Evolutionary conservation across 2,888 invertebrate species (phyloP).

Genomic region (Fragum whitleyi): DNA sequence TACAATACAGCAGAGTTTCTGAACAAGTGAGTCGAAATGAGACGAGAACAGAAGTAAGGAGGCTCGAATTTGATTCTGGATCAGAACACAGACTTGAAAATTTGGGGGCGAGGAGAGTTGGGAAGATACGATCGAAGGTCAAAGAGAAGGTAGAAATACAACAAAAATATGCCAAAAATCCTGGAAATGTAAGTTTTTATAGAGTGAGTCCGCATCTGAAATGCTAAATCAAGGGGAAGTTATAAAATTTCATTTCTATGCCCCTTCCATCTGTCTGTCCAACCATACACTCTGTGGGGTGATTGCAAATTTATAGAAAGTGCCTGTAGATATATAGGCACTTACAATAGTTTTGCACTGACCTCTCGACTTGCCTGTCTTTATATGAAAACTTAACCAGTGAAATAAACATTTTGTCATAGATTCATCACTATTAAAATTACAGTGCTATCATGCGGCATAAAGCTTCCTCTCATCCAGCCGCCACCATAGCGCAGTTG

Average conservation of each 20-base stretch:
- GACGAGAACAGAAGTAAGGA: conserved; percentile 45
- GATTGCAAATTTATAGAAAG: no score
- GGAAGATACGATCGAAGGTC: conserved; percentile 55
- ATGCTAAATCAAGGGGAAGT: background rate
- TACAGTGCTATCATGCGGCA: no score
- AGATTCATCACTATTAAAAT: no score
- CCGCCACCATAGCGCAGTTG: no score
- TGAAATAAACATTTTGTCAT: no score
- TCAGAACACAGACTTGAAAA: conserved; percentile 40
- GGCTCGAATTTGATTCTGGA: conserved; percentile 44
- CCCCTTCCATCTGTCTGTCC: background rate
- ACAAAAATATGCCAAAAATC: conserved; percentile 54
- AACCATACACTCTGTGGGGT: no score
- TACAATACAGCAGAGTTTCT: background rate
- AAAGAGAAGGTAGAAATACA: conserved; percentile 51
- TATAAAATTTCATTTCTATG: background rate
- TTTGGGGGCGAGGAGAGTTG: conserved; percentile 41
- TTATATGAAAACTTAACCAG: no score
- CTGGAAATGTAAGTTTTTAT: conserved; percentile 41
- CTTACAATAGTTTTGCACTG: no score
- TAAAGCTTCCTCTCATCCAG: no score
- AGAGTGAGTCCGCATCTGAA: no score
- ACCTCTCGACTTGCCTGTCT: no score
- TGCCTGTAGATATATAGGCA: no score
- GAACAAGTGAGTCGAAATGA: background rate